Evolutionary conservation across 2,797 vertebrate species (phyloP), one percentile per base, ranked within the genome.

Genomic region (Gadopsis marmoratus): DNA sequence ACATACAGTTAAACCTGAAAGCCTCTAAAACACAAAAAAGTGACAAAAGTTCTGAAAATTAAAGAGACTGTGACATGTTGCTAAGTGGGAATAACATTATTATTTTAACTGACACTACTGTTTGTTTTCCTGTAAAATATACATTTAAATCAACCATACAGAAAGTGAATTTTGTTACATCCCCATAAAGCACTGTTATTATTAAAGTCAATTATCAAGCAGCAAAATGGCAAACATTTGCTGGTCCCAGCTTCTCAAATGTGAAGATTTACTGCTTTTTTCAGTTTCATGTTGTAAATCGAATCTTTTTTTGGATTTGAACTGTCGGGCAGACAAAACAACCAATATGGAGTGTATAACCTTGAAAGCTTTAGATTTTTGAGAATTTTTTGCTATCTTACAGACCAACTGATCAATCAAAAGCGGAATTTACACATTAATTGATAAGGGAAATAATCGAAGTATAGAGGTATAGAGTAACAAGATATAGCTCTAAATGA

Each of bases 401-500:
- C 12, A 23, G 3, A 56, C 45, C n/a, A 45, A 29, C 39, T 47
- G 17, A 61, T 41, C 55, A 1, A 60, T 51, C 21, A 69, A 74
- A 64, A 65, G 37, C 9, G 9, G 2, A 48, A 55, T 31, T 67
- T 7, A 21, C 14, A 58, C 7, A 31, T 33, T 12, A 31, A 65
- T 7, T 33, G 6, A 59, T 63, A 19, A 55, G 31, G 29, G 23
- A 59, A 54, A 39, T 47, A n/a, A 51, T 50, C 4, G 10, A 56
- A 55, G 1, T 37, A 4, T 35, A 16, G 43, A 37, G n/a, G 29
- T 67, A 23, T 37, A 26, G 26, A 26, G 84, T 75, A 81, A 82
- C 33, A 35, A 60, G 70, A 66, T 70, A 79, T 74, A 12, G 48
- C 76, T 77, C 76, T 66, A 83, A 89, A 87, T 85, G 71, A 82